Percentiles rank a stretch among this genome's conserved stretches.
phyloP scores from a whole-genome alignment of 2,113 vertebrate species.

The Pagrus major region DNA sequence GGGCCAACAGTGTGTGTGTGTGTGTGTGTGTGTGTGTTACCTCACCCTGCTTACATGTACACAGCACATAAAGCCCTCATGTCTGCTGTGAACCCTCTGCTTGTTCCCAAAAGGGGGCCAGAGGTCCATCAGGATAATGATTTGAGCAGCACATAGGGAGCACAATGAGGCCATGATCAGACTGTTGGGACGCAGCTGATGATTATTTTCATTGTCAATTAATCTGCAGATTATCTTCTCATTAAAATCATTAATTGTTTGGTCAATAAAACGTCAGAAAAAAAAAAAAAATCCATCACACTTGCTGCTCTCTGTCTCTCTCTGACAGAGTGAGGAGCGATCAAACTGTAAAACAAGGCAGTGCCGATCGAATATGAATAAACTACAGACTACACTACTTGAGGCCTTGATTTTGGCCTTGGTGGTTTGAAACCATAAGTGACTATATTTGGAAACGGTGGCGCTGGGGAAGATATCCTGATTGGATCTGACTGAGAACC shows the following conservation, averaged over 20 bases:
- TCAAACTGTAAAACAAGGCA: too few species aligned
- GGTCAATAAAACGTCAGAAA: background rate
- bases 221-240: background rate
- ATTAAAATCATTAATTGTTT: rapidly evolving
- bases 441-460: too few species aligned
- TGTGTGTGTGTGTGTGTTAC: constrained; percentile 40
- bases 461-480: too few species aligned
- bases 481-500: too few species aligned
- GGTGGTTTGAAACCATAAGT: too few species aligned
- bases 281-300: background rate
- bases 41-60: constrained; percentile 60
- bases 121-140: background rate
- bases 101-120: constrained; percentile 28
- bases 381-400: too few species aligned
- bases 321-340: too few species aligned
- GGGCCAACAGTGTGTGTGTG: constrained; percentile 1
- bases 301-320: too few species aligned
- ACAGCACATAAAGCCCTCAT: constrained; percentile 35
- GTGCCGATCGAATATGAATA: too few species aligned
- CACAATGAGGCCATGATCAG: background rate
- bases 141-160: background rate
- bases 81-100: constrained; percentile 37
- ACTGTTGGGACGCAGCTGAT: background rate
- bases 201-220: background rate
- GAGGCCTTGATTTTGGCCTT: too few species aligned